Evolutionary conservation across 2,113 vertebrate species (phyloP).

Genomic region (Thalassarche chlororhynchos): DNA sequence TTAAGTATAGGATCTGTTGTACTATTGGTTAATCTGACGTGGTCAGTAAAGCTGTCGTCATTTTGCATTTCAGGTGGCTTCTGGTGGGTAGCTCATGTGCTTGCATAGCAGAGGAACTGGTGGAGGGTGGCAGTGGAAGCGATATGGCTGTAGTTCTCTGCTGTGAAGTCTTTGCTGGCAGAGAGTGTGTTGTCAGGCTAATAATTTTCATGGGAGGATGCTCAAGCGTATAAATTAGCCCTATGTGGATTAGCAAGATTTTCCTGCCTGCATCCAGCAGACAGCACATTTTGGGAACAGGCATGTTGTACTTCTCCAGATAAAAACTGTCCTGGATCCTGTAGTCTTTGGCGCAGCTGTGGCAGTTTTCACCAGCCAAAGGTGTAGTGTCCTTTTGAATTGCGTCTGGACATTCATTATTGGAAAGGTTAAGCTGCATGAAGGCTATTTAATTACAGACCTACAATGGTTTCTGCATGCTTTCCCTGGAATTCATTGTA

Average conservation of each 20-base stretch:
- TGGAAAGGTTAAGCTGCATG: neutral
- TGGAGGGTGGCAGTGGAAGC: neutral
- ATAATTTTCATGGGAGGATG: neutral
- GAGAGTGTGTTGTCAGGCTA: neutral
- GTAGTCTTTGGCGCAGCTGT: neutral
- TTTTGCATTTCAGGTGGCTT: neutral
- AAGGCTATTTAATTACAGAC: conserved; percentile 40
- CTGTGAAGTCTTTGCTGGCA: neutral
- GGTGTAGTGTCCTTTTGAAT: neutral
- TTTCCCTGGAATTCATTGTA: conserved; percentile 21
- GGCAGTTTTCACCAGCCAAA: neutral
- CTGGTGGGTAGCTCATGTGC: neutral
- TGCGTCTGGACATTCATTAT: neutral
- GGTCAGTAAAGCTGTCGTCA: neutral
- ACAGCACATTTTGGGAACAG: neutral
- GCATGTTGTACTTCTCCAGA: neutral
- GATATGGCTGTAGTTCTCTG: neutral
- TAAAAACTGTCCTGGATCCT: neutral
- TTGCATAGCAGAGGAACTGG: neutral
- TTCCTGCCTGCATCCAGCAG: neutral
- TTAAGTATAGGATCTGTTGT: neutral
- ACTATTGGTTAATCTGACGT: neutral
- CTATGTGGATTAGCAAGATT: neutral
- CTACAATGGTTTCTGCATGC: conserved; percentile 5
- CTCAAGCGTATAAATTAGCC: neutral